Conservation (phyloP, 2,888 invertebrate genomes). For the Sminthurinus aureus region DNA sequence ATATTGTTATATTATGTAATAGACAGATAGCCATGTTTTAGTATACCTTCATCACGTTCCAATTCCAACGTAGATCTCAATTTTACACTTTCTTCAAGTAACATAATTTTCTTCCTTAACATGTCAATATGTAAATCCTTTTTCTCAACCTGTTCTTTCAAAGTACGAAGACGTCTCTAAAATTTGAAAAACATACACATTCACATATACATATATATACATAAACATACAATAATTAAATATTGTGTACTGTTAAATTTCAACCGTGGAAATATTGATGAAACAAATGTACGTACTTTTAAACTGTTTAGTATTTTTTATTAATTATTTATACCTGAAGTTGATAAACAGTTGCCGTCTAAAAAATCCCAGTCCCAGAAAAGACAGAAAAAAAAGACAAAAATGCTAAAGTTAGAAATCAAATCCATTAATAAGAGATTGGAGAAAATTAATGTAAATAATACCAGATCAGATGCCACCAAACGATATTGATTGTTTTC, state of each 20-base stretch:
- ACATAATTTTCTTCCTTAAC: slow-evolving; percentile 82
- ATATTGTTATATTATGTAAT: too few relatives aligned
- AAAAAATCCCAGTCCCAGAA: slow-evolving; percentile 50
- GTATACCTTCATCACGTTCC: slow-evolving; percentile 53
- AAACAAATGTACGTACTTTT: too few relatives aligned
- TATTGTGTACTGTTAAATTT: too few relatives aligned
- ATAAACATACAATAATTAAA: too few relatives aligned
- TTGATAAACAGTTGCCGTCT: slow-evolving; percentile 89
- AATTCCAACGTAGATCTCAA: slow-evolving; percentile 55
- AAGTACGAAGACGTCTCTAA: slow-evolving; percentile 76
- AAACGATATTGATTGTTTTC: slow-evolving; percentile 22
- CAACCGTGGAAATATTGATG: too few relatives aligned
- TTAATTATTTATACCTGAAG: slow-evolving; percentile 68
- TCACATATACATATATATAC: too few relatives aligned
- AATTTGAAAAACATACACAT: background rate
- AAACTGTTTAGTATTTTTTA: too few relatives aligned
- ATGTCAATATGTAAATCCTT: slow-evolving; percentile 91
- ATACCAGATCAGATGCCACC: slow-evolving; percentile 39
- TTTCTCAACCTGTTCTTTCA: slow-evolving; percentile 89
- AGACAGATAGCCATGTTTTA: too few relatives aligned
- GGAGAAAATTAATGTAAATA: slow-evolving; percentile 24
- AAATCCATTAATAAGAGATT: background rate
- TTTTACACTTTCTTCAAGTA: slow-evolving; percentile 79
- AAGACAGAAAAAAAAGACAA: slow-evolving; percentile 15
- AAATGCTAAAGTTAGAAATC: background rate